phyloP scores from a whole-genome alignment of 2,888 invertebrate genomes.

The Phalera bucephala region DNA sequence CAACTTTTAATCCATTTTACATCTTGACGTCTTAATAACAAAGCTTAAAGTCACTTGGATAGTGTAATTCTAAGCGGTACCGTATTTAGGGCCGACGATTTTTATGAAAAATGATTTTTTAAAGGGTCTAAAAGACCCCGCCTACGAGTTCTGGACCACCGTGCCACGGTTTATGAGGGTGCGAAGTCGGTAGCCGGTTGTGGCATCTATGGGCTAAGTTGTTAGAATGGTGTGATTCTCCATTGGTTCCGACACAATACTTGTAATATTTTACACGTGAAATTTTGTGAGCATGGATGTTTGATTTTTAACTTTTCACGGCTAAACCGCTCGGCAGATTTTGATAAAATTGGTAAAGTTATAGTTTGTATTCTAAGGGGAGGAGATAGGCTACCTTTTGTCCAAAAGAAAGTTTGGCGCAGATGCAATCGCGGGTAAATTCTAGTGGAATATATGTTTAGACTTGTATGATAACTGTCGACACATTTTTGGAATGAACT shows the following conservation, averaged over 20 bases:
- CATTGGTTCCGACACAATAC: conserved; percentile 13
- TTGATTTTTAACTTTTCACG: no score
- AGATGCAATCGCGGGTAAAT: no score
- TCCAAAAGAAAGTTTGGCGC: no score
- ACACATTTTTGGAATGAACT: no score
- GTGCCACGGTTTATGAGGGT: conserved; percentile 50
- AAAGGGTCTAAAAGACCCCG: conserved; percentile 9
- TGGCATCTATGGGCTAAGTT: conserved; percentile 34
- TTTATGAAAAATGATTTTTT: not conserved
- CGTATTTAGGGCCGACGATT: not conserved
- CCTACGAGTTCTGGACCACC: conserved; percentile 46
- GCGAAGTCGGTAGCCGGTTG: conserved; percentile 52
- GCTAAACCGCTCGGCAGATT: no score
- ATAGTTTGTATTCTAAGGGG: no score
- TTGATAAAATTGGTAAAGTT: no score
- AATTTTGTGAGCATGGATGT: no score
- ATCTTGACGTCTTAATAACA: not conserved
- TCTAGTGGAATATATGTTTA: no score
- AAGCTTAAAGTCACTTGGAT: not conserved
- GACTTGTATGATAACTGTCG: no score
- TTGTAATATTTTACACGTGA: no score
- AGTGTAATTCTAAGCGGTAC: not conserved
- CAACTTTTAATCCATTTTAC: not conserved
- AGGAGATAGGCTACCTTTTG: no score
- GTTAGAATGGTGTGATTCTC: conserved; percentile 17